Percentiles rank a stretch among this genome's conserved stretches.
Conservation (phyloP, 2,888 invertebrate genomes). For the Neelides folsomi region DNA sequence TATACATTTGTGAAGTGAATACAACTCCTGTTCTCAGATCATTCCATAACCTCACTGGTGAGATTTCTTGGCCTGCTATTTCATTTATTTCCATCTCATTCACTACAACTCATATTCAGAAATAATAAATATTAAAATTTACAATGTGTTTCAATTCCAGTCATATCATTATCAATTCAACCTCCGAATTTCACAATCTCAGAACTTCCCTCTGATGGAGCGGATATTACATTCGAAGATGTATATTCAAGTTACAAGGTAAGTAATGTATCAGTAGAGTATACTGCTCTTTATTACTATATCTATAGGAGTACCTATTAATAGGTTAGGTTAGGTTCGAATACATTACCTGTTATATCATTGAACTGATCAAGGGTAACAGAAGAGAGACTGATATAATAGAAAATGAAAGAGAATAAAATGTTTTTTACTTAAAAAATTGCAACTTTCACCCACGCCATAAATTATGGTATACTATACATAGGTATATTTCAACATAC, state of each 20-base stretch:
- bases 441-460: too few relatives aligned
- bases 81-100: background rate
- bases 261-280: background rate
- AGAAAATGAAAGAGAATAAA: too few relatives aligned
- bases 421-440: too few relatives aligned
- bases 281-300: too few relatives aligned
- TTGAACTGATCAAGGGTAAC: too few relatives aligned
- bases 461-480: too few relatives aligned
- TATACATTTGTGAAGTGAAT: conserved; percentile 72
- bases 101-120: background rate
- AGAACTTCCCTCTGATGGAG: background rate
- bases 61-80: conserved; percentile 28
- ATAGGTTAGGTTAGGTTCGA: too few relatives aligned
- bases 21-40: conserved; percentile 62
- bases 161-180: conserved; percentile 49
- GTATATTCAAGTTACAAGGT: background rate
- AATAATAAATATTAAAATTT: background rate
- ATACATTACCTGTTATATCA: too few relatives aligned
- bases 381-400: too few relatives aligned
- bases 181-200: conserved; percentile 43
- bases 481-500: too few relatives aligned
- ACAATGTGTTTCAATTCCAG: conserved; percentile 38
- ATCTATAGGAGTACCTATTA: too few relatives aligned
- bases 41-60: conserved; percentile 65
- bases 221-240: background rate